Percentiles rank a stretch among this genome's conserved stretches.
phyloP scores from a whole-genome alignment of 2,113 vertebrate genomes.

The Chloropsis hardwickii region DNA sequence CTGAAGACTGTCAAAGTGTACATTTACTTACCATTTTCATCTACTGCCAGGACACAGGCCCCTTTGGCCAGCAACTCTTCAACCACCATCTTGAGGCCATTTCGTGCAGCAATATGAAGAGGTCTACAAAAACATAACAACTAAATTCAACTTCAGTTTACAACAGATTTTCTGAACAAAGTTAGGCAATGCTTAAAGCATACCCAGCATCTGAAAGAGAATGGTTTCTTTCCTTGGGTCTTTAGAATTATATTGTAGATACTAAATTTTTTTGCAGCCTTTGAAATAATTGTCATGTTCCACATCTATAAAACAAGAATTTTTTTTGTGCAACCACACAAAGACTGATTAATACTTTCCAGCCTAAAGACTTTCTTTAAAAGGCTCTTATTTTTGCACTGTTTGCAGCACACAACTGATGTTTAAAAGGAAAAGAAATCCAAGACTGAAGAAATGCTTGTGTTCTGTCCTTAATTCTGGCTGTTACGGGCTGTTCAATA shows the following conservation, averaged over 20 bases:
- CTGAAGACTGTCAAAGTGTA: neutral
- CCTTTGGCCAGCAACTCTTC: conserved; percentile 90
- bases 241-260: neutral
- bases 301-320: neutral
- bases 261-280: neutral
- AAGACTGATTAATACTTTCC: neutral
- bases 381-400: neutral
- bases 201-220: neutral
- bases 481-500: neutral
- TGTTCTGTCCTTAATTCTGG: neutral
- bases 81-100: conserved; percentile 90
- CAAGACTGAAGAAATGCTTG: neutral
- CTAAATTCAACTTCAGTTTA: neutral
- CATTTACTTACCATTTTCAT: conserved; percentile 87
- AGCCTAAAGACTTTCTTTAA: neutral
- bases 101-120: conserved; percentile 89
- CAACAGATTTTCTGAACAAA: neutral
- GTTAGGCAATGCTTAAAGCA: neutral
- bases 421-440: neutral
- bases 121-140: conserved; percentile 74
- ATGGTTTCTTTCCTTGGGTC: neutral
- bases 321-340: neutral
- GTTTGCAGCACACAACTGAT: neutral
- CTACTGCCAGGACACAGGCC: conserved; percentile 86
- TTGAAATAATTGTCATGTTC: neutral